phyloP scores from a whole-genome alignment of 2,113 vertebrate species.

The Crotalus helleri region DNA sequence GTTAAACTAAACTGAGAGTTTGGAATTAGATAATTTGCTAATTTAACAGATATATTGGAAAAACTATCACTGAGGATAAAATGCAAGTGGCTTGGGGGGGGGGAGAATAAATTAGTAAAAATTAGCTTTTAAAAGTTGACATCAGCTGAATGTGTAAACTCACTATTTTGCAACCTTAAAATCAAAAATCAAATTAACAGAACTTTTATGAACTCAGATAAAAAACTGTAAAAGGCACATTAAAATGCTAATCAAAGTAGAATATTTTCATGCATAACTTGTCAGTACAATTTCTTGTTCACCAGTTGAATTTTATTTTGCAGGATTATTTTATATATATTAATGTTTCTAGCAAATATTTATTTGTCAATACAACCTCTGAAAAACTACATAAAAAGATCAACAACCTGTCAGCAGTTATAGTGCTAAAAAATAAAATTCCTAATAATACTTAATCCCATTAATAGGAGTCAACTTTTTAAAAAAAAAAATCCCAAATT shows the following conservation, averaged over 20 bases:
- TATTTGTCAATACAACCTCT: not conserved
- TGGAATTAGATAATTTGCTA: not conserved
- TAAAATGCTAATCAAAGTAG: not conserved
- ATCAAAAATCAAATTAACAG: not conserved
- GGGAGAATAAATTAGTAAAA: not conserved
- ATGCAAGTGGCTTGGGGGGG: not conserved
- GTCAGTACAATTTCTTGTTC: not conserved
- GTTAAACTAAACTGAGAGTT: not conserved
- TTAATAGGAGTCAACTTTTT: not conserved
- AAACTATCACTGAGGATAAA: not conserved
- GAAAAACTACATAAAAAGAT: not conserved
- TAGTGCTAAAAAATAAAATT: not conserved
- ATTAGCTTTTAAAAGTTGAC: not conserved
- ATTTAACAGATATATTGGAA: not conserved
- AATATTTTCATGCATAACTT: not conserved
- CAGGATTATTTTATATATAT: not conserved
- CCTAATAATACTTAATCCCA: not conserved
- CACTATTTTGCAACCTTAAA: not conserved
- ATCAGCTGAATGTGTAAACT: not conserved
- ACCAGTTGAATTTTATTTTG: not conserved
- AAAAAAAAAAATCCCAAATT: not conserved
- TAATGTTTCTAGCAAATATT: not conserved
- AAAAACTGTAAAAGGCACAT: not conserved
- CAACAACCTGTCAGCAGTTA: not conserved
- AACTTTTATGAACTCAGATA: not conserved